These are phyloP conservation scores for Salvelinus sp. DNA, from an alignment of 2,113 vertebrate genomes.

Conservation along the genomic window DNA sequence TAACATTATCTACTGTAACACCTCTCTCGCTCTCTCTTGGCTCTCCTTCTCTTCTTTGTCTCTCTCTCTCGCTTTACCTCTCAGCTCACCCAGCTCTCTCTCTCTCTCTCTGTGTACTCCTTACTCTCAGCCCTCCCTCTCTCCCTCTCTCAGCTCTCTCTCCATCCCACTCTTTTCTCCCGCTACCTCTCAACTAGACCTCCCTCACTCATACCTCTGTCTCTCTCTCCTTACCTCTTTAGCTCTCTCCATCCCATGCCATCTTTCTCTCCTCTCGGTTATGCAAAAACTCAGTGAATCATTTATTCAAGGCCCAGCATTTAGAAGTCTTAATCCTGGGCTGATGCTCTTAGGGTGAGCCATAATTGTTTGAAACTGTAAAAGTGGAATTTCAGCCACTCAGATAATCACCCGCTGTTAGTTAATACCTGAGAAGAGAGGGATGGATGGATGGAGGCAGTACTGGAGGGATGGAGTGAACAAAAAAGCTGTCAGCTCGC, in stretches of 20 bases:
- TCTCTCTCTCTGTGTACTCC: neutral
- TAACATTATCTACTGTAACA: too few species aligned
- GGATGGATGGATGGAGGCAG: slow-evolving; percentile 32
- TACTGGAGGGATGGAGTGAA: neutral
- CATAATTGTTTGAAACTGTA: slow-evolving; percentile 64
- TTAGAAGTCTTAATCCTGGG: slow-evolving; percentile 62
- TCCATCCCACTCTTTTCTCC: neutral
- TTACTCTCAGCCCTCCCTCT: neutral
- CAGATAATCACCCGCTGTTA: slow-evolving; percentile 69
- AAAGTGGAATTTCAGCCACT: slow-evolving; percentile 63
- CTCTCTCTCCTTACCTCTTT: neutral
- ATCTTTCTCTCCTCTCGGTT: slow-evolving; percentile 12
- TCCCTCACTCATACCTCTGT: neutral
- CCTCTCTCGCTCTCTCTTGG: too few species aligned
- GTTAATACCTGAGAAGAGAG: slow-evolving; percentile 36
- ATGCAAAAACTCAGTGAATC: slow-evolving; percentile 40
- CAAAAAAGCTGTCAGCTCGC: slow-evolving; percentile 60
- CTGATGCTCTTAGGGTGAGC: slow-evolving; percentile 60
- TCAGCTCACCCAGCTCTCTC: neutral
- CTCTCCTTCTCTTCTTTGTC: too few species aligned
- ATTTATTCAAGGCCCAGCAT: slow-evolving; percentile 66
- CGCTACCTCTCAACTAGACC: neutral
- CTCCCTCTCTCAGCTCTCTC: neutral
- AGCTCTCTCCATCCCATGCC: slow-evolving; percentile 13
- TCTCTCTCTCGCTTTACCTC: neutral